Percentiles rank a stretch among this genome's conserved stretches.
phyloP scores from a whole-genome alignment of 2,888 invertebrate genomes.

The Spodoptera exigua region DNA sequence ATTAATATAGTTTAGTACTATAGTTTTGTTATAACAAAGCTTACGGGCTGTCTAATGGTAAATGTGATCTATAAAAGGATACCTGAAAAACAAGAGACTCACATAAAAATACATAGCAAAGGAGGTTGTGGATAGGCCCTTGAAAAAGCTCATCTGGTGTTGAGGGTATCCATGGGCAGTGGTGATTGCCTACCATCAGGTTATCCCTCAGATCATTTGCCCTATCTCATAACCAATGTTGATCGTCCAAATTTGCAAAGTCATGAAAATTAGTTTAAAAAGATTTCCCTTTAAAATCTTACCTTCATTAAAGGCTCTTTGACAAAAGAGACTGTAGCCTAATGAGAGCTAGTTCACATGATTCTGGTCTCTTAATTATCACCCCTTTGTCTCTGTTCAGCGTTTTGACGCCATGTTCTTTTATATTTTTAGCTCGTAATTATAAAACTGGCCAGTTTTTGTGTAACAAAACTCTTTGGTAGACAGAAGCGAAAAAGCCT shows the following conservation, averaged over 20 bases:
- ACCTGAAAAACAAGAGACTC: too few relatives aligned
- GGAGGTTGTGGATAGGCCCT: too few relatives aligned
- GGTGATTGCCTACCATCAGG: too few relatives aligned
- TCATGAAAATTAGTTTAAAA: not conserved
- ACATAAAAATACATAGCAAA: too few relatives aligned
- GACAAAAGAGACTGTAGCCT: constrained; percentile 13
- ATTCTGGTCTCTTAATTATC: constrained; percentile 48
- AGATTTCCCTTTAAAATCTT: constrained; percentile 1
- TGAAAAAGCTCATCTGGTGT: too few relatives aligned
- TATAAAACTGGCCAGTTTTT: constrained; percentile 31
- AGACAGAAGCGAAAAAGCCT: constrained; percentile 1
- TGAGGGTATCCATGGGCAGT: too few relatives aligned
- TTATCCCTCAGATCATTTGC: too few relatives aligned
- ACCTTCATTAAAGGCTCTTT: constrained; percentile 20
- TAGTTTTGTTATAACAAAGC: too few relatives aligned
- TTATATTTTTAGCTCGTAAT: constrained; percentile 46
- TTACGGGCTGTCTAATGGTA: too few relatives aligned
- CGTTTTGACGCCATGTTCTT: constrained; percentile 18
- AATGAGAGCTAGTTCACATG: constrained; percentile 27
- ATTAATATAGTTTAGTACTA: too few relatives aligned
- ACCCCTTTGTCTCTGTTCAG: constrained; percentile 39
- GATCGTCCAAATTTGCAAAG: too few relatives aligned
- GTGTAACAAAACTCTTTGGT: constrained; percentile 30
- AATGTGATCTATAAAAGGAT: too few relatives aligned
- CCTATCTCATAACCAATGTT: not conserved